Evolutionary conservation across 2,888 invertebrate species (phyloP), one percentile per base, ranked within the genome.

Genomic region (Andrena praecox): DNA sequence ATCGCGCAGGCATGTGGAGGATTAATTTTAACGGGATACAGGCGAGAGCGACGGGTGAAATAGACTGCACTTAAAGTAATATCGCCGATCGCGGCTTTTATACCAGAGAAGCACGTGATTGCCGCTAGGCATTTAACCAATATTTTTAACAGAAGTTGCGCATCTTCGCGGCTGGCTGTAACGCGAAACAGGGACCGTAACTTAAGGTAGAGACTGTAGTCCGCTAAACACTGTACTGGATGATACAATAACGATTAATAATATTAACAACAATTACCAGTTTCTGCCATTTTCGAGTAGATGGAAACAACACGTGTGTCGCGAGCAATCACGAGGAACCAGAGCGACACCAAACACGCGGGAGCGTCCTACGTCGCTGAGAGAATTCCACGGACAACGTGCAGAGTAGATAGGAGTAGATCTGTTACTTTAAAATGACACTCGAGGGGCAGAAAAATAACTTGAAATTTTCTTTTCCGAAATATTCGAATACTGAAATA

Each of bases 241-340:
- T 64, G 60, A 6, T 42, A 2, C 67, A 70, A 54, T 16, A 66
- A 42, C 1, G 52, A 70, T 16, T 3, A 62, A 68, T 24, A 63
- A 75, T 62, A 72, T 59, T 73, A 67, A 77, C 75, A 77, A 80
- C 70, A 84, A 78, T 91, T 88, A 92, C 92, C 92, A 56, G 86
- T 87, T 86, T 91, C 92, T 90, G 91, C 91, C 92, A 92, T 92
- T 87, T 85, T 90, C 56, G 54, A 71, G 62, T 77, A 68, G 80
- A 62, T 77, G 35, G 52, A 59, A 84, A 71, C 63, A 84, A 89
- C 87, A 89, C 88, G 89, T 89, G 90, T 64, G 75, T 67, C 10
- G 20, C 2, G 7, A 70, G 0, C 59, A 68, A 75, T 70, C 10
- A 20, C 2, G 8, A 70, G 0, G 64, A 68, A 75, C 54, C 16